Evolutionary conservation across 2,888 invertebrate species (phyloP).

Genomic region (Volucella inflata): DNA sequence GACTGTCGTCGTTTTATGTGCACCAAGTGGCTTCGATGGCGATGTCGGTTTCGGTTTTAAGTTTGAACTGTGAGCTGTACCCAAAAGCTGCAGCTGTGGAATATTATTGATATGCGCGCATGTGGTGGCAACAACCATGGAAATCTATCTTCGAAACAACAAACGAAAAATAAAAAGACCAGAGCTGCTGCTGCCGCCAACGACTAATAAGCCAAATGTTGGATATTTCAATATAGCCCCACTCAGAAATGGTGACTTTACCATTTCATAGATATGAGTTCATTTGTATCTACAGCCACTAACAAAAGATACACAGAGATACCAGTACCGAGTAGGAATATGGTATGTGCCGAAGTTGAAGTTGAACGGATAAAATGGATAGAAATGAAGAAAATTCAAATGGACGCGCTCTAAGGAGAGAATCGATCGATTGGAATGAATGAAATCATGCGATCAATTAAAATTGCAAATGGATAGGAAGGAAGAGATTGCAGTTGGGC

Average conservation of each 20-base stretch:
- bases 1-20: conserved; percentile 36
- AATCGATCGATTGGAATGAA: conserved; percentile 72
- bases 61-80: conserved; percentile 27
- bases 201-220: conserved; percentile 11
- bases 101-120: conserved; percentile 52
- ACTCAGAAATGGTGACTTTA: conserved; percentile 17
- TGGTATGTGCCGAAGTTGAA: no score
- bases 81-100: conserved; percentile 42
- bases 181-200: conserved; percentile 4
- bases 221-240: conserved; percentile 17
- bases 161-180: background rate
- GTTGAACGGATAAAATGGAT: conserved; percentile 15
- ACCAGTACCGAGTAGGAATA: conserved; percentile 4
- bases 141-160: conserved; percentile 42
- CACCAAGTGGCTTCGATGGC: conserved; percentile 43
- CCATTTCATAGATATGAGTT: conserved; percentile 10
- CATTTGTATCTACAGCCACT: conserved; percentile 39
- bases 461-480: conserved; percentile 68
- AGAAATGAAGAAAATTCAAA: conserved; percentile 50
- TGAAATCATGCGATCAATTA: conserved; percentile 75
- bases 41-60: conserved; percentile 17
- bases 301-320: conserved; percentile 40
- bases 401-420: conserved; percentile 45
- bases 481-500: conserved; percentile 41
- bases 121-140: conserved; percentile 45